Evolutionary conservation across 2,797 vertebrate genomes (phyloP).

Genomic region (Acestrorhynchus altus): DNA sequence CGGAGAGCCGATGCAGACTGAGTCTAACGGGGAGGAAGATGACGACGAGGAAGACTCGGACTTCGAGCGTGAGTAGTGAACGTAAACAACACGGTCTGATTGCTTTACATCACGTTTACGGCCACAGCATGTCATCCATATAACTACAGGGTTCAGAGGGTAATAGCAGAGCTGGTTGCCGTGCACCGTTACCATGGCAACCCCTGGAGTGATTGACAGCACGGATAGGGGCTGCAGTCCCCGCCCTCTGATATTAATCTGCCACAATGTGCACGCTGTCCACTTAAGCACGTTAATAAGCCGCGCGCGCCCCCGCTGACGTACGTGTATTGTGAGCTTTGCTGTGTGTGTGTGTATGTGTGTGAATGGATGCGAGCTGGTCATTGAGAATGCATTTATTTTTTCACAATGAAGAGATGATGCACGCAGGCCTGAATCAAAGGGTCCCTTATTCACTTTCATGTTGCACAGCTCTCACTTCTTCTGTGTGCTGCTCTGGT

Average conservation of each 20-base stretch:
- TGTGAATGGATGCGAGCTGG: slow-evolving; percentile 51
- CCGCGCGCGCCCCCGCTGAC: neutral
- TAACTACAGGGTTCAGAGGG: too few relatives aligned
- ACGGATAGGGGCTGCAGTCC: neutral
- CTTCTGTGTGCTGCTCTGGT: slow-evolving; percentile 24
- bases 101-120: too few relatives aligned
- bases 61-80: slow-evolving; percentile 87
- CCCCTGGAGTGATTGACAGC: slow-evolving; percentile 34
- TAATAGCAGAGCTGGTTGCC: slow-evolving; percentile 23
- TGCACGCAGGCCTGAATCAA: slow-evolving; percentile 39
- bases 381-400: slow-evolving; percentile 57
- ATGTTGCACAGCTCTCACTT: slow-evolving; percentile 30
- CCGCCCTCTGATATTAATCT: neutral
- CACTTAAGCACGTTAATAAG: neutral
- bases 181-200: slow-evolving; percentile 57
- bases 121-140: too few relatives aligned
- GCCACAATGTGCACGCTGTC: neutral
- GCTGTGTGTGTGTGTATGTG: slow-evolving; percentile 18
- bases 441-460: slow-evolving; percentile 48
- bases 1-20: slow-evolving; percentile 91
- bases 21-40: slow-evolving; percentile 87
- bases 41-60: slow-evolving; percentile 87
- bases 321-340: slow-evolving; percentile 11
- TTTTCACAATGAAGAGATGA: slow-evolving; percentile 55
- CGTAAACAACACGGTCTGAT: too few relatives aligned